Evolutionary conservation across 2,797 vertebrate species (phyloP).

Genomic region (Gila robusta): DNA sequence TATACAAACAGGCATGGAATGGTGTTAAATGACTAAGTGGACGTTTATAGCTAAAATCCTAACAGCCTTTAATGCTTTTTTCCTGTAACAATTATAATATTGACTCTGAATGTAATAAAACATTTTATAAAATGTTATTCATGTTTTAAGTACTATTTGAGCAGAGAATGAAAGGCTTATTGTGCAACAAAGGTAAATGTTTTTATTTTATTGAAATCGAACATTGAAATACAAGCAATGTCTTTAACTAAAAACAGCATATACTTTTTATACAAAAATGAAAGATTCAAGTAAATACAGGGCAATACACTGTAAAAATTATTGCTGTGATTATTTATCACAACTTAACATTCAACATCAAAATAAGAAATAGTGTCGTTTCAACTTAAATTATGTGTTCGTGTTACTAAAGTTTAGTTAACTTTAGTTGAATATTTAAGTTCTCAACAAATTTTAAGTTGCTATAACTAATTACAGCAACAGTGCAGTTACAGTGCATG

Average conservation of each 20-base stretch:
- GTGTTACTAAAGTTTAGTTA: no score
- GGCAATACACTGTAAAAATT: no score
- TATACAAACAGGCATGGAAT: background rate
- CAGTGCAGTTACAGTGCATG: background rate
- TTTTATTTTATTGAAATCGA: constrained; percentile 18
- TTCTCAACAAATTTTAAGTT: no score
- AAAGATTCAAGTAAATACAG: background rate
- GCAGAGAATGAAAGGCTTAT: background rate
- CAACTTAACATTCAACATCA: no score
- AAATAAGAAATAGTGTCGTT: no score
- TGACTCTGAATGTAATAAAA: constrained; percentile 17
- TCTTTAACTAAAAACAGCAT: background rate
- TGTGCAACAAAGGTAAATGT: background rate
- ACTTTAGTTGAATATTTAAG: no score
- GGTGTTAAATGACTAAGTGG: background rate
- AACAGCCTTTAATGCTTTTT: background rate
- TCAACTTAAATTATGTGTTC: no score
- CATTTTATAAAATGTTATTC: background rate
- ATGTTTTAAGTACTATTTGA: constrained; percentile 18
- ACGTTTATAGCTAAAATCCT: background rate
- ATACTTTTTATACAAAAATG: background rate
- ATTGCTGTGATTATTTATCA: no score
- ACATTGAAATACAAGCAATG: background rate
- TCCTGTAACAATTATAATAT: background rate
- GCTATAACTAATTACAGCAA: no score